A percentile compares a stretch with the other conserved stretches of the same genome.
Conservation (phyloP, 2,797 vertebrate genomes). For the Rhinophrynus dorsalis region DNA sequence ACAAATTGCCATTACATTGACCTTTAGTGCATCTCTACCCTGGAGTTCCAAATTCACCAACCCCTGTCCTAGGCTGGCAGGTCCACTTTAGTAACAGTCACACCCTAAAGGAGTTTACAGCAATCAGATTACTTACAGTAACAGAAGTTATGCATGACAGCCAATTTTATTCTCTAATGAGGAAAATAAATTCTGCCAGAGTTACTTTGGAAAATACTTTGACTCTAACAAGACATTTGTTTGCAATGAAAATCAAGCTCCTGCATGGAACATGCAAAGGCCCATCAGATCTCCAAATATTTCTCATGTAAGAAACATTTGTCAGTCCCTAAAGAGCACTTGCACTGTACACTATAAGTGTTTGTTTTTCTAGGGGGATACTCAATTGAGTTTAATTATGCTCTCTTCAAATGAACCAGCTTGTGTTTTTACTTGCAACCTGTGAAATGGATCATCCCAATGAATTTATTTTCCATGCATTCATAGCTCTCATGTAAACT, state of each 20-base stretch:
- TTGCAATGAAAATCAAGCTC: background rate
- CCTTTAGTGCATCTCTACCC: too few relatives aligned
- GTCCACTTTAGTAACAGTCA: too few relatives aligned
- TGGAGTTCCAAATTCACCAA: too few relatives aligned
- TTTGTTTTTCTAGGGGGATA: slow-evolving; percentile 34
- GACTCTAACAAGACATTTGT: background rate
- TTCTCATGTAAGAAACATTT: slow-evolving; percentile 14
- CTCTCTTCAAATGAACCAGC: slow-evolving; percentile 2
- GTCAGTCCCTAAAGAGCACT: slow-evolving; percentile 7
- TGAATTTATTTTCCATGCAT: background rate
- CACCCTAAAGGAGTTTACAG: background rate
- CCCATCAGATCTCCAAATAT: background rate
- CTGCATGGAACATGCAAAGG: background rate
- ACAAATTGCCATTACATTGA: too few relatives aligned
- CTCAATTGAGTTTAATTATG: slow-evolving; percentile 26
- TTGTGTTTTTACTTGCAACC: slow-evolving; percentile 27
- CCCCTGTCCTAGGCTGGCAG: too few relatives aligned
- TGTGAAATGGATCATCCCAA: background rate
- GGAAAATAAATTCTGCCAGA: slow-evolving; percentile 4
- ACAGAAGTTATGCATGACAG: slow-evolving; percentile 5
- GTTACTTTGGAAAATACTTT: slow-evolving; percentile 1
- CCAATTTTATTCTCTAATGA: slow-evolving; percentile 15
- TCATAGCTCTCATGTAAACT: background rate
- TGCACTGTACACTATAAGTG: slow-evolving; percentile 14
- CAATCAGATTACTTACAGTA: background rate